Evolutionary conservation across 2,113 vertebrate species (phyloP).

Genomic region (Emydura subglobosa): DNA sequence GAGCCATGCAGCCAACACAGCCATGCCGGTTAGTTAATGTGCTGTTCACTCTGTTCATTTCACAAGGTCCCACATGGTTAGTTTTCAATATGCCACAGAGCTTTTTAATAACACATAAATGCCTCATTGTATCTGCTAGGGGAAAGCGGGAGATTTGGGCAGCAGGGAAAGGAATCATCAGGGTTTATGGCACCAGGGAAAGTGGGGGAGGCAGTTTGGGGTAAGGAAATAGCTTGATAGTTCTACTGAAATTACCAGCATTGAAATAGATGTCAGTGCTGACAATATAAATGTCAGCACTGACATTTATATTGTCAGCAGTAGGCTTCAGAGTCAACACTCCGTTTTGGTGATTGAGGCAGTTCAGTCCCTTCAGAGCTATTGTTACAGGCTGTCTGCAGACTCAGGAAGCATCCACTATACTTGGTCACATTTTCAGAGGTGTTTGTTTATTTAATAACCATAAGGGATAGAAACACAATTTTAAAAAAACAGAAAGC

Average conservation of each 20-base stretch:
- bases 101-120: neutral
- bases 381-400: no score
- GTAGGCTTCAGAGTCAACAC: no score
- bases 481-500: no score
- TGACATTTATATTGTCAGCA: neutral
- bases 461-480: no score
- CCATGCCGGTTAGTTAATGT: no score
- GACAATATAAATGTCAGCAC: neutral
- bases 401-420: no score
- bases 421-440: no score
- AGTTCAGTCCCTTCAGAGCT: no score
- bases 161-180: neutral
- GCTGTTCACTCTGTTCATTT: neutral
- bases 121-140: neutral
- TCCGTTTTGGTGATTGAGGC: no score
- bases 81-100: neutral
- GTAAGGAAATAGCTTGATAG: neutral
- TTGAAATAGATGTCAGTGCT: neutral
- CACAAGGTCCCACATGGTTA: neutral
- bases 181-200: neutral
- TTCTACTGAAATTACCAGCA: neutral
- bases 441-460: no score
- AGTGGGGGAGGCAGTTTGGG: neutral
- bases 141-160: neutral
- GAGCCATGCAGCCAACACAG: neutral